Percentiles rank a stretch among this genome's conserved stretches.
Conservation (phyloP, 2,888 invertebrate species). For the Rhogogaster chlorosoma region DNA sequence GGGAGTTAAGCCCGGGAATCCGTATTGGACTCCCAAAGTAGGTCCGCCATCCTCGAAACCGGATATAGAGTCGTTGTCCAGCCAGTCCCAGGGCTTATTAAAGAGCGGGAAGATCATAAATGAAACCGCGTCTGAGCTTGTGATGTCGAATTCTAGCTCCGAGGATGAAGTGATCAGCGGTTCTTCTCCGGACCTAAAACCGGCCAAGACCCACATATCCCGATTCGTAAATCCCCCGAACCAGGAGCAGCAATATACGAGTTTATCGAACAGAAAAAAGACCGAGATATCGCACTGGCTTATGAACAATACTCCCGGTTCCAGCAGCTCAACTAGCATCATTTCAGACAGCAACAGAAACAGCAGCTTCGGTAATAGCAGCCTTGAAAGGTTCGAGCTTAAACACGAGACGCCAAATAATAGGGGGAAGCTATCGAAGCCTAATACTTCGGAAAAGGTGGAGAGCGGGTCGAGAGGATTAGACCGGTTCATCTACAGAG, state of each 20-base stretch:
- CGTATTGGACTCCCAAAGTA: constrained; percentile 61
- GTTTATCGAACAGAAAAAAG: constrained; percentile 68
- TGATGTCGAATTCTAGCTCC: neutral
- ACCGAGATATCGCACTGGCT: constrained; percentile 72
- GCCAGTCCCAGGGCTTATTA: neutral
- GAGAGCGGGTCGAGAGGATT: neutral
- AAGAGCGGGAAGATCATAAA: neutral
- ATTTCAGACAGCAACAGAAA: constrained; percentile 65
- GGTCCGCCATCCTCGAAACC: constrained; percentile 51
- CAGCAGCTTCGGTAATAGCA: constrained; percentile 73
- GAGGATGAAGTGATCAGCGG: constrained; percentile 56
- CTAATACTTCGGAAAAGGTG: neutral
- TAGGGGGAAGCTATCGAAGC: constrained; percentile 66
- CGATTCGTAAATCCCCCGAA: constrained; percentile 57
- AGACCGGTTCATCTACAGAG: constrained; percentile 3
- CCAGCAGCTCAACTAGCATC: constrained; percentile 66
- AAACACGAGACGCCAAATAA: constrained; percentile 76
- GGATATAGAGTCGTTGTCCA: constrained; percentile 47
- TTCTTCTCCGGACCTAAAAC: constrained; percentile 50
- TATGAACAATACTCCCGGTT: constrained; percentile 63
- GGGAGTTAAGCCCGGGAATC: constrained; percentile 58
- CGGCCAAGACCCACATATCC: constrained; percentile 58
- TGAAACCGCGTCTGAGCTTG: constrained; percentile 25
- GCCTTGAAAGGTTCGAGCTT: constrained; percentile 73
- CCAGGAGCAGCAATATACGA: constrained; percentile 47